Conservation (phyloP, 2,888 invertebrate genomes). For the Meiosimyza decipiens region DNA sequence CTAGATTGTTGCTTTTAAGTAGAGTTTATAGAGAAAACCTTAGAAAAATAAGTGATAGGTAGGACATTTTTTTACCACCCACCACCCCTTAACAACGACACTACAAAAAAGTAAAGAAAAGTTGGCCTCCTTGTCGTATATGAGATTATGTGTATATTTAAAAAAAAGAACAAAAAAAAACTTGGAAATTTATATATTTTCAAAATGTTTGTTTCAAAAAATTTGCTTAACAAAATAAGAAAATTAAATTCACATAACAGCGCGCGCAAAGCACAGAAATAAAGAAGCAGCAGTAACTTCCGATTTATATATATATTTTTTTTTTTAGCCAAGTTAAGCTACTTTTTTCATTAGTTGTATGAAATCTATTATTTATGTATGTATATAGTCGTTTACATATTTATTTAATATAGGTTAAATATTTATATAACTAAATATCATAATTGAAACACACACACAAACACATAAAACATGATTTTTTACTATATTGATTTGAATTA, state of each 20-base stretch:
- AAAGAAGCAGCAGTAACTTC: conserved; percentile 26
- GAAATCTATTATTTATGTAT: conserved; percentile 2
- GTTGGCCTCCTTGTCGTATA: conserved; percentile 11
- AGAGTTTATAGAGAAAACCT: no score
- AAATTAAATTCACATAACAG: neutral
- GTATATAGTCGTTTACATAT: conserved; percentile 29
- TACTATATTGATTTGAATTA: conserved; percentile 15
- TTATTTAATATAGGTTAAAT: neutral
- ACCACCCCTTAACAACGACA: no score
- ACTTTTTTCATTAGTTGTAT: conserved; percentile 7
- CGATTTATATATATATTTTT: neutral
- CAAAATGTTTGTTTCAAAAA: conserved; percentile 29
- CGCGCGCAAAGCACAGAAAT: conserved; percentile 2
- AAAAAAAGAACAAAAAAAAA: conserved; percentile 33
- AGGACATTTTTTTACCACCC: no score
- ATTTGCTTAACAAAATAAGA: conserved; percentile 5
- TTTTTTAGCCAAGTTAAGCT: conserved; percentile 1
- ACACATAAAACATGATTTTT: conserved; percentile 13
- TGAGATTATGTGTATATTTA: neutral
- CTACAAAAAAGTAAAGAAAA: conserved; percentile 3
- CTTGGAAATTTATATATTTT: conserved; percentile 24
- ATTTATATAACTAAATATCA: neutral
- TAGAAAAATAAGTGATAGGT: no score
- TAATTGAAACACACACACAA: conserved; percentile 22
- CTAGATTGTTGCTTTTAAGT: no score